phyloP scores from a whole-genome alignment of 1,140 invertebrate species.

The Hormaphis cornu region DNA sequence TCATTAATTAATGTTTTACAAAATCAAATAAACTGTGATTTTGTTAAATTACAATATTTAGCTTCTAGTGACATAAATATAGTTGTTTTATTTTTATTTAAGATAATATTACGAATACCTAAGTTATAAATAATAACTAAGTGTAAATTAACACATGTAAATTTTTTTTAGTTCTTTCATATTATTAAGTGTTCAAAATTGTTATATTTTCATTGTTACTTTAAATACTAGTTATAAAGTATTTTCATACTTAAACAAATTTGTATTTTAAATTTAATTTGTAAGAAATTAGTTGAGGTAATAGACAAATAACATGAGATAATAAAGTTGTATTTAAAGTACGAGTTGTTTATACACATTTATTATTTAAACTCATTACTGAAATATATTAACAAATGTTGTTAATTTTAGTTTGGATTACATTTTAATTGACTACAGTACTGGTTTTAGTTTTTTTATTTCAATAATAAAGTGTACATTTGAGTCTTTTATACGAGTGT shows the following conservation, averaged over 20 bases:
- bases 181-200: not conserved
- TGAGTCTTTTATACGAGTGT: not conserved
- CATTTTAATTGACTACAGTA: not conserved
- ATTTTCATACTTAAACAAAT: not conserved
- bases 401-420: not conserved
- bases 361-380: constrained; percentile 10
- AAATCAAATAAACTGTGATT: constrained; percentile 16
- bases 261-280: not conserved
- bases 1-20: not conserved
- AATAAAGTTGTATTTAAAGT: constrained; percentile 14
- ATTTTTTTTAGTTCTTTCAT: not conserved
- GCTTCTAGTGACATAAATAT: not conserved
- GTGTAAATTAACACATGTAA: not conserved
- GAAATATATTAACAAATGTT: not conserved
- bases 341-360: not conserved
- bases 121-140: not conserved
- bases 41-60: not conserved
- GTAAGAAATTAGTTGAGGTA: not conserved
- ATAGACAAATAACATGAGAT: not conserved
- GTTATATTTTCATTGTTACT: not conserved
- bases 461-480: not conserved
- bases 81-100: constrained; percentile 15
- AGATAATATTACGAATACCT: not conserved
- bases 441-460: not conserved
- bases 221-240: not conserved